Evolutionary conservation across 2,888 invertebrate species (phyloP).

Genomic region (Monochamus alternatus): DNA sequence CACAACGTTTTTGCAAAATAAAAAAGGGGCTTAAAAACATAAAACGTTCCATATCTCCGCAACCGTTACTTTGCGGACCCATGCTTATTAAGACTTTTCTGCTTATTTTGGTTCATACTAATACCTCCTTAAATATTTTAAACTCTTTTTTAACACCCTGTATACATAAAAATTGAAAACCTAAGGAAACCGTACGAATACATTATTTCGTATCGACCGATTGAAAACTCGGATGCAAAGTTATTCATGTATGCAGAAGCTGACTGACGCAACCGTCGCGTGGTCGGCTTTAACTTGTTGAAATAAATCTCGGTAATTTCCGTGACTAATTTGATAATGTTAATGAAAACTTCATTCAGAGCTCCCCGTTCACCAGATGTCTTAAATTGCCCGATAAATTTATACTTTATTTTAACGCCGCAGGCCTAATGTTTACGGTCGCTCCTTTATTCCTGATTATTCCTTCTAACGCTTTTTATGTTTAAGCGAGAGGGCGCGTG

Average conservation of each 20-base stretch:
- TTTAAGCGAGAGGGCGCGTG: background rate
- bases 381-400: conserved; percentile 35
- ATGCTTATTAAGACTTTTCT: too few species aligned
- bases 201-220: too few species aligned
- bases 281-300: conserved; percentile 34
- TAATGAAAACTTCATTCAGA: conserved; percentile 40
- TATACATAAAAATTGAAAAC: too few species aligned
- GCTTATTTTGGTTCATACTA: too few species aligned
- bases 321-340: conserved; percentile 39
- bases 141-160: too few species aligned
- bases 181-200: too few species aligned
- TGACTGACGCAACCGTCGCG: conserved; percentile 18
- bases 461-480: background rate
- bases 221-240: conserved; percentile 26
- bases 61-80: too few species aligned
- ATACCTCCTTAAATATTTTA: too few species aligned
- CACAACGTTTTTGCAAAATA: too few species aligned
- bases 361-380: conserved; percentile 32
- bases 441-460: conserved; percentile 16
- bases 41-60: too few species aligned
- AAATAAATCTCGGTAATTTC: conserved; percentile 43
- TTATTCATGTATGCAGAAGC: conserved; percentile 41
- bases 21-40: too few species aligned
- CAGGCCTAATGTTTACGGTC: conserved; percentile 21
- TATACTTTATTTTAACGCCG: conserved; percentile 23